A percentile compares a stretch with the other conserved stretches of the same genome.
These are phyloP conservation scores for Amblyornis subalaris DNA, from an alignment of 2,113 vertebrate species.

Conservation along the genomic window DNA sequence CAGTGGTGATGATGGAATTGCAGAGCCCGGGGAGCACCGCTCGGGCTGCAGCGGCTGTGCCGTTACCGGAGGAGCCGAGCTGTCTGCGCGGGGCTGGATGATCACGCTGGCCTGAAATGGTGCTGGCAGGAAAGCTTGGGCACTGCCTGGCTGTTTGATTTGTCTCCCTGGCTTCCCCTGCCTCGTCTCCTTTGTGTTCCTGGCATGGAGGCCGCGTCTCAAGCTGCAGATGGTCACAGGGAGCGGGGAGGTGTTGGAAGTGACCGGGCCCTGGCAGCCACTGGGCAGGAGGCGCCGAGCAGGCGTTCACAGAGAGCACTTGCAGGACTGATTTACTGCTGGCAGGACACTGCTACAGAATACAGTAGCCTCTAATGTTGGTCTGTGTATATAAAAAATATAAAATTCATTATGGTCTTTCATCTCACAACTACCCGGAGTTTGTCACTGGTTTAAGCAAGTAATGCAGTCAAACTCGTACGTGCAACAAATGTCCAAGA, in stretches of 20 bases:
- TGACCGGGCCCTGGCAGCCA: background rate
- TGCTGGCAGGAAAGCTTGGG: background rate
- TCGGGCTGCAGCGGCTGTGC: background rate
- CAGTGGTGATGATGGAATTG: accelerated
- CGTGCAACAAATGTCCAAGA: background rate
- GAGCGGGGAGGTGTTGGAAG: background rate
- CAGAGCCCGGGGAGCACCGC: background rate
- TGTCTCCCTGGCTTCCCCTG: conserved; percentile 27
- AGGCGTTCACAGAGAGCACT: background rate
- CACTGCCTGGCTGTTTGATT: background rate
- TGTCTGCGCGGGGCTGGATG: accelerated
- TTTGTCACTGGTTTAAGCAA: background rate
- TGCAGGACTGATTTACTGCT: background rate
- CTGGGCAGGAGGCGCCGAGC: background rate
- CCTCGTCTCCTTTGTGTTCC: background rate
- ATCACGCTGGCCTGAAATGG: background rate
- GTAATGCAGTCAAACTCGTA: background rate
- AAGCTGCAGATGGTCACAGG: background rate
- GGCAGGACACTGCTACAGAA: background rate
- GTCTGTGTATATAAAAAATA: accelerated
- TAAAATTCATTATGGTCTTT: accelerated
- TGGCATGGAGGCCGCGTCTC: background rate
- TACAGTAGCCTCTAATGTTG: background rate
- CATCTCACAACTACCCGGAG: accelerated
- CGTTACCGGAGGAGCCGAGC: accelerated